Evolutionary conservation across 2,797 vertebrate genomes (phyloP), one percentile per base, ranked within the genome.

Genomic region (Clarias laeviceps): DNA sequence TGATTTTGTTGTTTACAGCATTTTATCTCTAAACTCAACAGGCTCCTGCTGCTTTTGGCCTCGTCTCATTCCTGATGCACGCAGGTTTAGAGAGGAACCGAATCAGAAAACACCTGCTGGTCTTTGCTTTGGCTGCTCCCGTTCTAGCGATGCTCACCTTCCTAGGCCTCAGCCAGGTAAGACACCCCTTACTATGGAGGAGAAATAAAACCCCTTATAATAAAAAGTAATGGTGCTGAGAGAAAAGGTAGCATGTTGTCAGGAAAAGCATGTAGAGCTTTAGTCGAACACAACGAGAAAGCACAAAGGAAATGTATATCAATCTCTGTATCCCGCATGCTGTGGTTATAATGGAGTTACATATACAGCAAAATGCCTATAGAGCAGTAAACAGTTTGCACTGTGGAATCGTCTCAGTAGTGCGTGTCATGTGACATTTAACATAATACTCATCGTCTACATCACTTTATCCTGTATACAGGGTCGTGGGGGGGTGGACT

Each of bases 41-140:
- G 98, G 98, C 98, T 37, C 98, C 98, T 4, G 98, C 98, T 78
- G 98, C 98, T 1, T 99, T 99, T 87, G 98, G 98, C 74, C 93
- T 99, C 72, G 98, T 99, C 61, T 99, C 98, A 4, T 99, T 99
- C 93, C 95, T 99, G 86, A 99, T 99, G 98, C 98, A 99, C 0
- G 98, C 98, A 1, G 98, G 98, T 57, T 95, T 99, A 2, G 98
- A 99, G 91, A 96, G 98, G 90, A 99, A 99, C 91, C 96, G 98
- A 64, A 99, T 99, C 91, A 96, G 98, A 82, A 99, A 97, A 90
- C 98, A 99, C 89, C 96, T 99, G 82, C 95, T 99, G 90, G 97
- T 99, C 84, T 99, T 99, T 78, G 97, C 98, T 0, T 91, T 99
- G 89, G 98, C 98, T 70, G 98, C 98, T 1, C 98, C 98, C 57